phyloP scores from a whole-genome alignment of 2,113 vertebrate genomes.

The Dasyornis broadbenti region DNA sequence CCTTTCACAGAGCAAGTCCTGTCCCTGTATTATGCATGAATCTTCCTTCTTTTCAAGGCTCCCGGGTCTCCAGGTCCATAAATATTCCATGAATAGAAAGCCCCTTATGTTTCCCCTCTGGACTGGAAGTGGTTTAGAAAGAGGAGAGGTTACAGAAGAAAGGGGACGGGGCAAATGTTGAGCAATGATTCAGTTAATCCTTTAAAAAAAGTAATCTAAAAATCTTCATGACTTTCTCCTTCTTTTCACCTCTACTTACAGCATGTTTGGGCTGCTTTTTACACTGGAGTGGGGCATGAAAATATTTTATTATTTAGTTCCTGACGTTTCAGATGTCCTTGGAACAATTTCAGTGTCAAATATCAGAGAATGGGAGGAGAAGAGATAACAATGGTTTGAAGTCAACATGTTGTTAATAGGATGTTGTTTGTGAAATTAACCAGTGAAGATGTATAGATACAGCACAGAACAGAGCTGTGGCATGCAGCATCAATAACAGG shows the following conservation, averaged over 20 bases:
- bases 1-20: background rate
- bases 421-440: background rate
- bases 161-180: background rate
- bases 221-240: background rate
- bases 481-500: background rate
- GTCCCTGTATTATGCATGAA: constrained; percentile 48
- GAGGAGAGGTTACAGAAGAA: background rate
- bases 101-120: constrained; percentile 5
- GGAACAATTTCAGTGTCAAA: background rate
- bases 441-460: background rate
- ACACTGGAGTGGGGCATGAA: background rate
- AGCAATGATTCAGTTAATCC: background rate
- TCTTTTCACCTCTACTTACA: background rate
- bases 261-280: background rate
- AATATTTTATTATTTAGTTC: background rate
- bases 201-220: background rate
- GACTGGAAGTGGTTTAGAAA: background rate
- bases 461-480: background rate
- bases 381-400: background rate
- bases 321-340: background rate
- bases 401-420: background rate
- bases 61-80: constrained; percentile 27
- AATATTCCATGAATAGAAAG: constrained; percentile 50
- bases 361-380: background rate
- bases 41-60: constrained; percentile 12